These are phyloP conservation scores for Gallinago solitaria DNA, from an alignment of 2,797 vertebrate genomes.

Conservation along the genomic window DNA sequence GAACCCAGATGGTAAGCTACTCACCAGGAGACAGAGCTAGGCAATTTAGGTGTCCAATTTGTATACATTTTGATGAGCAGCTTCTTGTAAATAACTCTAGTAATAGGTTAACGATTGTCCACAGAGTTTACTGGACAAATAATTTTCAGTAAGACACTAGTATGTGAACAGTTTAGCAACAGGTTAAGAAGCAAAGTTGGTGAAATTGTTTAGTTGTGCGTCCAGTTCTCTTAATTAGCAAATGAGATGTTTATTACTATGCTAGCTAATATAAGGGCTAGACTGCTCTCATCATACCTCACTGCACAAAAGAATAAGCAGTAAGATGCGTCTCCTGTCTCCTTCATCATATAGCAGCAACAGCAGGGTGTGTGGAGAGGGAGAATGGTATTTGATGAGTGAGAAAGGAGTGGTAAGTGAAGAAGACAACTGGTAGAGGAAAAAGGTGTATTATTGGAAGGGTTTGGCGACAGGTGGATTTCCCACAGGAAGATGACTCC, in stretches of 20 bases:
- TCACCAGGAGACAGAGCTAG: not conserved
- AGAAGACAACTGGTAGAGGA: not conserved
- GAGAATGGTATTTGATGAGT: not conserved
- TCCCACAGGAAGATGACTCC: rapidly evolving
- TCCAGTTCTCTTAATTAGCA: not conserved
- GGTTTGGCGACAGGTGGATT: not conserved
- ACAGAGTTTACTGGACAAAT: not conserved
- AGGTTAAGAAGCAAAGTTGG: not conserved
- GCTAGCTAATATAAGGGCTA: not conserved
- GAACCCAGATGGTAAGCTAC: not conserved
- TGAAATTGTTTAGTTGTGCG: not conserved
- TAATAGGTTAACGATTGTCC: not conserved
- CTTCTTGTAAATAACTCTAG: not conserved
- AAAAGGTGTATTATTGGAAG: not conserved
- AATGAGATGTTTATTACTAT: not conserved
- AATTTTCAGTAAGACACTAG: not conserved
- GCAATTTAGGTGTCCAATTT: not conserved
- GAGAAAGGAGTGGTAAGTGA: not conserved
- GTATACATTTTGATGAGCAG: not conserved
- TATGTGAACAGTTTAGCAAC: not conserved
- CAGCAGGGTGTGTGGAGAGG: not conserved
- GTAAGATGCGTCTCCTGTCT: not conserved
- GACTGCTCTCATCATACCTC: not conserved
- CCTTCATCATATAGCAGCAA: not conserved
- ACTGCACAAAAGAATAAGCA: not conserved